Evolutionary conservation across 2,888 invertebrate genomes (phyloP).

Genomic region (Orthosia cruda): DNA sequence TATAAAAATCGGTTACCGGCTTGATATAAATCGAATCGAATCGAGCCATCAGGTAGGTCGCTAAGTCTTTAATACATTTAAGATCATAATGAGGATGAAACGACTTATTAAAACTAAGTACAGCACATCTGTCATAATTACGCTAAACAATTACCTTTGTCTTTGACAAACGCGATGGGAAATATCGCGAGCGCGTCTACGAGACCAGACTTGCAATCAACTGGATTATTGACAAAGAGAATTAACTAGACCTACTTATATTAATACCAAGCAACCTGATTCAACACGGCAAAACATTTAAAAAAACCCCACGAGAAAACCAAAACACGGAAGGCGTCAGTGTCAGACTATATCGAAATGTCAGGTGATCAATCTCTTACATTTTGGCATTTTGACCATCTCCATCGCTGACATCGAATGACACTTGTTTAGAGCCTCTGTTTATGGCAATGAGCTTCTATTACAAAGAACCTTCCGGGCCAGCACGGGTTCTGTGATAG

Average conservation of each 20-base stretch:
- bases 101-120: neutral
- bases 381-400: no score
- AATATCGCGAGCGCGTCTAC: slow-evolving; percentile 16
- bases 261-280: neutral
- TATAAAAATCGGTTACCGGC: no score
- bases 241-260: slow-evolving; percentile 6
- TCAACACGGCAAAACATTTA: neutral
- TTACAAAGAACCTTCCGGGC: no score
- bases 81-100: neutral
- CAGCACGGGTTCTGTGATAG: no score
- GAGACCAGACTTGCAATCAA: slow-evolving; percentile 32
- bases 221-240: slow-evolving; percentile 33
- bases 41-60: no score
- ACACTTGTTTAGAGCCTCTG: no score
- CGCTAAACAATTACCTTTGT: slow-evolving; percentile 37
- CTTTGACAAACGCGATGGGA: slow-evolving; percentile 19
- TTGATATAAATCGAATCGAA: no score
- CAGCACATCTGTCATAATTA: slow-evolving; percentile 32
- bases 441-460: no score
- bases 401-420: no score
- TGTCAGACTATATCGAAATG: no score
- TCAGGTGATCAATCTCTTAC: no score
- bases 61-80: neutral
- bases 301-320: neutral
- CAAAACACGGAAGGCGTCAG: no score